Base-by-base conservation (phyloP, 2,113 vertebrate genomes). In the Passer domesticus region DNA sequence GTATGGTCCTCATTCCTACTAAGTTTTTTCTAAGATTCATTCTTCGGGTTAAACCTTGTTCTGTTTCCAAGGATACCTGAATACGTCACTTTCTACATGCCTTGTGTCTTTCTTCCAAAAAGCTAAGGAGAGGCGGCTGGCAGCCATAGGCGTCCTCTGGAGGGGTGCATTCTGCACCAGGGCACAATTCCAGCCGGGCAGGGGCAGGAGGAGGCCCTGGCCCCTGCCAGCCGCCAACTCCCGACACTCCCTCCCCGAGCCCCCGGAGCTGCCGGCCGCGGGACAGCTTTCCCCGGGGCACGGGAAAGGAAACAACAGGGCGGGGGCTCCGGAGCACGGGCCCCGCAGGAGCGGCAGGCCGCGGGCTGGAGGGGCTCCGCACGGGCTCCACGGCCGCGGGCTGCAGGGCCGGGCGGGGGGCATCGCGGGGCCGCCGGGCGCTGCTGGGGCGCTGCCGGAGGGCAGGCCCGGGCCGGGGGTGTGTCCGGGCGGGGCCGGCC, bases 41-140 rank as follows among this genome's bases (percentile, higher is more conserved):
- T 87, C 70, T 14, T 58, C 67, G 27, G 30, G 58, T 46, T 58
- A 55, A 46, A 43, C 13, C 88, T 64, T 24, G 83, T 3, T 27
- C 77, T 1, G 87, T 89, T 94, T 92, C 96, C 94, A 93, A 80
- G 83, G 92, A 43, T 58, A 95, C 72, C 85, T 8, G 5, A 85
- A 83, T 5, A 90, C 63, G 25, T 78, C 81, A 89, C 62, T 91
- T 82, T 50, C 17, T 24, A 63, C 43, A 89, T 21, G 79, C 56
- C 90, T 59, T 9, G 15, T 35, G 31, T 2, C 35, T 43, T 73
- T 69, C 50, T 43, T 3, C 35, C 31, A 13, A n/a, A 62, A 66
- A 13, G 2, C 14, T 22, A 1, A 17, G 15, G 68, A 52, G 58
- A 70, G 49, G 53, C 28, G n/a, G 58, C 58, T 22, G 62, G 58